Evolutionary conservation across 1,140 invertebrate genomes (phyloP).

Genomic region (Propsilocerus akamusi): DNA sequence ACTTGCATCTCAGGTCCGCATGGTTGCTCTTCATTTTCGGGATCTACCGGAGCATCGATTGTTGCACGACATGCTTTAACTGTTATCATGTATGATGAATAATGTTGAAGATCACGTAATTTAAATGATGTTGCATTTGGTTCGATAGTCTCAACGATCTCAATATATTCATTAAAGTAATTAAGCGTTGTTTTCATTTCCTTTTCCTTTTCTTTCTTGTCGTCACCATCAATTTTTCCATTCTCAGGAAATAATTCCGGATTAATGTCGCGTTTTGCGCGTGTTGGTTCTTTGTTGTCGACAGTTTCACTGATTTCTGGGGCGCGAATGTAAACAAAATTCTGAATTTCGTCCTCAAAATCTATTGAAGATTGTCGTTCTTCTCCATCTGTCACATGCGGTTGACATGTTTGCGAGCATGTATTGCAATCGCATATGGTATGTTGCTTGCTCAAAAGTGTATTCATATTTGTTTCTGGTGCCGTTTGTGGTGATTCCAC

Average conservation of each 20-base stretch:
- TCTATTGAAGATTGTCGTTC: constrained; percentile 11
- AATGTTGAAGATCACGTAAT: constrained; percentile 48
- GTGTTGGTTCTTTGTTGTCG: neutral
- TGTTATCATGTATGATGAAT: constrained; percentile 46
- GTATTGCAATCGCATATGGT: neutral
- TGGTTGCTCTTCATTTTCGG: neutral
- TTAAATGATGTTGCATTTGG: constrained; percentile 23
- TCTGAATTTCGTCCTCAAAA: constrained; percentile 21
- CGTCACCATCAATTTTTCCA: no score
- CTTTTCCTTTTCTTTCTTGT: no score
- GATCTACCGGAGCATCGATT: neutral
- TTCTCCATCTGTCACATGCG: neutral
- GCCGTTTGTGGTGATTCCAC: neutral
- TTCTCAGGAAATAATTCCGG: neutral
- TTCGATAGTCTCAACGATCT: neutral
- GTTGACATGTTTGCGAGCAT: no score
- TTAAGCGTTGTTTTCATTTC: no score
- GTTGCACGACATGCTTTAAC: constrained; percentile 50
- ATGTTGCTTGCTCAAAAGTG: no score
- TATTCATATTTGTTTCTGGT: neutral
- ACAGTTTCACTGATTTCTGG: neutral
- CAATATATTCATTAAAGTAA: no score
- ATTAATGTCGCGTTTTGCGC: neutral
- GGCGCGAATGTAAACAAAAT: constrained; percentile 16
- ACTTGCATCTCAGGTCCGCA: neutral